Percentiles rank a stretch among this genome's conserved stretches.
Evolutionary conservation across 2,113 vertebrate genomes (phyloP).

Genomic region (zebrafish (Danio rerio)): GRCz12tu NC_133191.1:15671001-15671500

Average conservation of each 20-base stretch:
- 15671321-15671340: constrained; percentile 22
- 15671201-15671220: constrained; percentile 23
- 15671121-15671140: constrained; percentile 21
- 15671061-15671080: constrained; percentile 11
- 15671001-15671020: not conserved
- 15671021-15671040: constrained; percentile 19
- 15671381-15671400: constrained; percentile 3
- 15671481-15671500: too few relatives aligned
- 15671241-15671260: constrained; percentile 45
- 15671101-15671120: not conserved
- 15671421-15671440: too few relatives aligned
- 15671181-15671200: constrained; percentile 18
- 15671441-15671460: too few relatives aligned
- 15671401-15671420: not conserved
- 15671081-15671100: constrained; percentile 1
- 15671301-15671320: constrained; percentile 35
- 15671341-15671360: constrained; percentile 33
- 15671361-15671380: constrained; percentile 19
- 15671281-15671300: constrained; percentile 5
- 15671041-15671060: not conserved
- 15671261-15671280: constrained; percentile 20
- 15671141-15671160: constrained; percentile 16
- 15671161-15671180: constrained; percentile 4
- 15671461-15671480: too few relatives aligned
- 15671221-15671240: constrained; percentile 49